Base-by-base conservation (phyloP, 2,888 invertebrate species). In the Spisula subtruncata region DNA sequence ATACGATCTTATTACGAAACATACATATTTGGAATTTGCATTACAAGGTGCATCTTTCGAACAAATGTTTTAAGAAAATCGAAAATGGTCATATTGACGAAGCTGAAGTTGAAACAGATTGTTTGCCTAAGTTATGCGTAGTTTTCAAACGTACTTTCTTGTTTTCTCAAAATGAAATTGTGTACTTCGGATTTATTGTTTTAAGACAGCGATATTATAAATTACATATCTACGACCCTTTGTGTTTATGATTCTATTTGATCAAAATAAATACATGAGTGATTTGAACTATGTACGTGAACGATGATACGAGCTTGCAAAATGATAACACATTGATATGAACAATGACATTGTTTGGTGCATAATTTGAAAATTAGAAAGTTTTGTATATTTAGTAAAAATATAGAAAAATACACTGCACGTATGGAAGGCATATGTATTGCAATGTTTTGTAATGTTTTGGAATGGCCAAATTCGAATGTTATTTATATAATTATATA, bases 181-280 rank as follows among this genome's bases (percentile, higher is more conserved):
- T 41, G 41, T 41, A 41, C 41, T 41, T 41, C 41, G 41, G 41
- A 2, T 8, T 2, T 5, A 41, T 41, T 41, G 4, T 41, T 41
- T 8, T 41, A 41, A 41, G 41, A 8, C 41, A 41, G 41, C 41
- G 41, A 41, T 41, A 41, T 41, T 66, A 66, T 25, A 66, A 66
- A 66, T 1, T 66, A 51, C 12, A 51, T n/a, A n/a, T 16, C 51
- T 51, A 51, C 51, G 12, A 66, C 60, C 60, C 60, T 66, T 66
- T 66, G 60, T 66, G 60, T 66, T 41, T 41, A 25, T 25, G n/a
- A 66, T n/a, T 25, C 60, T 12, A n/a, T 25, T 66, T 66, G 12
- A n/a, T 66, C 60, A 66, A 66, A 66, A 66, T 66, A 66, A 66
- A 66, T 66, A 66, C 5, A 66, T 66, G 60, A 25, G 25, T 66